A percentile compares a stretch with the other conserved stretches of the same genome.
phyloP scores from a whole-genome alignment of 2,888 invertebrate genomes.

The Callimorpha dominula region DNA sequence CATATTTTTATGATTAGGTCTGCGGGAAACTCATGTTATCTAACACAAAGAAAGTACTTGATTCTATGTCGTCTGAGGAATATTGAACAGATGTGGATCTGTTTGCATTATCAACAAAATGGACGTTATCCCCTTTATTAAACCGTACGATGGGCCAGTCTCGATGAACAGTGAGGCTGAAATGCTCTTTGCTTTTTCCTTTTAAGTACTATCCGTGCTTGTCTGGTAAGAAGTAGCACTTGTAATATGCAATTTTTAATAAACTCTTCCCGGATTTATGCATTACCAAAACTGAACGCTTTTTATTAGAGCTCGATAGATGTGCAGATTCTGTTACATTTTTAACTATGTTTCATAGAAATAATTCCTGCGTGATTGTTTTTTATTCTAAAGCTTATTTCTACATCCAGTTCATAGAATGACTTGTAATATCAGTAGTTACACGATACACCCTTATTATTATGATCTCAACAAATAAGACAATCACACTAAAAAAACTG shows the following conservation, averaged over 20 bases:
- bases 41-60: constrained; percentile 26
- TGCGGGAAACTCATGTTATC: constrained; percentile 14
- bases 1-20: neutral
- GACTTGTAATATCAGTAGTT: too few species aligned
- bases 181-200: constrained; percentile 47
- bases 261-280: constrained; percentile 31
- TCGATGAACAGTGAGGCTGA: constrained; percentile 60
- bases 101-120: constrained; percentile 55
- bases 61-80: constrained; percentile 29
- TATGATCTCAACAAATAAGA: too few species aligned
- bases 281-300: neutral
- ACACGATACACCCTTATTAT: too few species aligned
- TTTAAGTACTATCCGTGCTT: constrained; percentile 41
- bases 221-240: constrained; percentile 39
- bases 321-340: neutral
- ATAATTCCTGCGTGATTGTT: neutral
- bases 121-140: constrained; percentile 58
- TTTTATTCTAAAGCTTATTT: neutral
- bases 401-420: neutral
- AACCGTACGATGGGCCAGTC: constrained; percentile 46
- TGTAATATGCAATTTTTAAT: constrained; percentile 34
- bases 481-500: neutral
- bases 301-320: neutral
- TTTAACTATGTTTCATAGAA: neutral
- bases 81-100: constrained; percentile 57